Percentiles rank a stretch among this genome's conserved stretches.
Conservation (phyloP, 2,113 vertebrate genomes). For the Herpailurus yagouaroundi region DNA sequence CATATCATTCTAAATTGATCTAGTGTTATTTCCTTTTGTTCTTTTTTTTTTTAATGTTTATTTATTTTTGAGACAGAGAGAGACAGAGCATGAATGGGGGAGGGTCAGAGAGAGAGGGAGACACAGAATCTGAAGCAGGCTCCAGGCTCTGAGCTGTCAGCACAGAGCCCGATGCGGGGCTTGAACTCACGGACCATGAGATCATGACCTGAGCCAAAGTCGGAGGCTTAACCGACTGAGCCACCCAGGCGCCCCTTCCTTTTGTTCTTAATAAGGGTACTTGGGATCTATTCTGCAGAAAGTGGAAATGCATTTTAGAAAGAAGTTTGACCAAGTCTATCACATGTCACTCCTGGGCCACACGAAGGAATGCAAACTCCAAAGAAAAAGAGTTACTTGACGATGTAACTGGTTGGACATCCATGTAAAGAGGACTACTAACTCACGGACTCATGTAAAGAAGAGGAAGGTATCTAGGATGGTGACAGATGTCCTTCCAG, state of each 20-base stretch:
- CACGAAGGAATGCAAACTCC: not conserved
- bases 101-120: too few relatives aligned
- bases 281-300: not conserved
- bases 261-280: not conserved
- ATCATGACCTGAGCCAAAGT: too few relatives aligned
- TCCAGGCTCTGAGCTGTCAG: too few relatives aligned
- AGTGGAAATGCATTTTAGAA: not conserved
- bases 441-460: not conserved
- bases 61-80: too few relatives aligned
- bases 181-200: fast-evolving
- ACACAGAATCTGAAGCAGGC: too few relatives aligned
- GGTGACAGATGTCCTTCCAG: not conserved
- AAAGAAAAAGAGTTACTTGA: not conserved
- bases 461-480: not conserved
- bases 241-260: too few relatives aligned
- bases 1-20: not conserved
- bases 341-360: not conserved
- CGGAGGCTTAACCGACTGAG: too few relatives aligned
- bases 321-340: not conserved
- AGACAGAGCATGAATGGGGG: too few relatives aligned
- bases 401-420: not conserved
- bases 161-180: too few relatives aligned
- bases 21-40: not conserved
- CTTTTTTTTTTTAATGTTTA: too few relatives aligned
- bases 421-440: not conserved